A percentile compares a stretch with the other conserved stretches of the same genome.
Conservation (phyloP, 2,888 invertebrate genomes). For the Apomyelois bistriatella region DNA sequence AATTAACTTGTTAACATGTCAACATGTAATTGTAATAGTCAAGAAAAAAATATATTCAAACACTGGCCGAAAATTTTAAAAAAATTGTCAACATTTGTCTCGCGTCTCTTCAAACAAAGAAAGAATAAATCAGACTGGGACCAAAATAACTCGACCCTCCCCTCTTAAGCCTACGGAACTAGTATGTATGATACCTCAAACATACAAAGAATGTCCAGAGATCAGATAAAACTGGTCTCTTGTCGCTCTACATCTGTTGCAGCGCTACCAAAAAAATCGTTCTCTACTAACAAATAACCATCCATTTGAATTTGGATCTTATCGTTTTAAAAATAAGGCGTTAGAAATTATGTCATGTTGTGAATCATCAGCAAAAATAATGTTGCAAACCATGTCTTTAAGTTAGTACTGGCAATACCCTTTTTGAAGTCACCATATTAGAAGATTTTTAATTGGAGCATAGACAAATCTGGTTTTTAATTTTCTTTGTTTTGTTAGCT, state of each 20-base stretch:
- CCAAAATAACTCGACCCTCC: slow-evolving; percentile 39
- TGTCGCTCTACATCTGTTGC: slow-evolving; percentile 48
- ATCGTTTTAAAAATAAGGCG: slow-evolving; percentile 27
- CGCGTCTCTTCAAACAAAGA: slow-evolving; percentile 66
- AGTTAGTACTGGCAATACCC: slow-evolving; percentile 3
- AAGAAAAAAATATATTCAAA: slow-evolving; percentile 18
- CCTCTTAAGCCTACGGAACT: slow-evolving; percentile 35
- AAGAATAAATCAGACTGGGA: slow-evolving; percentile 65
- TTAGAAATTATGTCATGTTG: neutral
- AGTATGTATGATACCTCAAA: slow-evolving; percentile 32
- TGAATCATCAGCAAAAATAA: slow-evolving; percentile 6
- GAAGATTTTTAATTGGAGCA: slow-evolving; percentile 12
- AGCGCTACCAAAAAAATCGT: slow-evolving; percentile 42
- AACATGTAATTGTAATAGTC: slow-evolving; percentile 1
- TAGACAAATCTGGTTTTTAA: slow-evolving; percentile 11
- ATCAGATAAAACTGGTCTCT: slow-evolving; percentile 37
- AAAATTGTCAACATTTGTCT: slow-evolving; percentile 65
- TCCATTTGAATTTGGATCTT: slow-evolving; percentile 50
- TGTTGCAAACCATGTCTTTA: slow-evolving; percentile 12
- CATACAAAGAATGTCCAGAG: slow-evolving; percentile 59
- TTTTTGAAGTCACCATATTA: slow-evolving; percentile 29
- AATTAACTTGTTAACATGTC: slow-evolving; percentile 9
- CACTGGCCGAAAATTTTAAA: slow-evolving; percentile 38
- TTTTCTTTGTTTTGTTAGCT: slow-evolving; percentile 5
- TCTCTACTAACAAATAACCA: slow-evolving; percentile 32